Base-by-base conservation (phyloP, 2,888 invertebrate genomes). In the Drosophila cracens region DNA sequence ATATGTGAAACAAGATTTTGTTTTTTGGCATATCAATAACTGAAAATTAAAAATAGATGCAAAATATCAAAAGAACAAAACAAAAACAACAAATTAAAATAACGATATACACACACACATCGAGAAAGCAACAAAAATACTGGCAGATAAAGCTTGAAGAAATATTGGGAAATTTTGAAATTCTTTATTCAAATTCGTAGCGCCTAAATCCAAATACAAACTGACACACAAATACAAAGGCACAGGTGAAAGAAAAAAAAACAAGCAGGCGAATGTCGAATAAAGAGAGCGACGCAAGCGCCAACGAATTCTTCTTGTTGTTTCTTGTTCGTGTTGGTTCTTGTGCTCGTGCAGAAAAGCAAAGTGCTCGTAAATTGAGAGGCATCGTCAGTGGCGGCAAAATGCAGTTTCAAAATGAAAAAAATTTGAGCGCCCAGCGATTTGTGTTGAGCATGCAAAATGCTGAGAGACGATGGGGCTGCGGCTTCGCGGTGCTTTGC, bases 21-120 rank as follows among this genome's bases (percentile, higher is more conserved):
- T 81, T 84, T 79, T 81, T 87, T 83, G 83, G 81, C 83, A 90
- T 90, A 90, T 89, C 90, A 84, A 89, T 91, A 92, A 91, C 91
- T 87, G 63, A 90, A 89, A 77, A 81, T 83, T 91, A 91, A 79
- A 90, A 91, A 92, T 91, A 90, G 79, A 31, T 51, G 54, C 54
- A 49, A 75, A 74, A 67, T 65, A 78, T 69, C 54, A 64, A 75
- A 52, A 66, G 67, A 67, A n/a, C 49, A 66, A 66, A 74, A 76
- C 49, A 68, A 71, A 62, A 68, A 71, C 33, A 57, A 70, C 60
- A 71, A 70, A 78, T 70, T 67, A 25, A 70, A 64, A 74, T 51
- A 63, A 61, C 40, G 49, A 60, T 36, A 62, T 21, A 66, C 31
- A 62, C 53, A 70, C 56, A 63, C 56, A 73, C 10, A 33, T 75